Conservation (phyloP, 2,797 vertebrate species). For the Melanotaenia trifasciata region DNA sequence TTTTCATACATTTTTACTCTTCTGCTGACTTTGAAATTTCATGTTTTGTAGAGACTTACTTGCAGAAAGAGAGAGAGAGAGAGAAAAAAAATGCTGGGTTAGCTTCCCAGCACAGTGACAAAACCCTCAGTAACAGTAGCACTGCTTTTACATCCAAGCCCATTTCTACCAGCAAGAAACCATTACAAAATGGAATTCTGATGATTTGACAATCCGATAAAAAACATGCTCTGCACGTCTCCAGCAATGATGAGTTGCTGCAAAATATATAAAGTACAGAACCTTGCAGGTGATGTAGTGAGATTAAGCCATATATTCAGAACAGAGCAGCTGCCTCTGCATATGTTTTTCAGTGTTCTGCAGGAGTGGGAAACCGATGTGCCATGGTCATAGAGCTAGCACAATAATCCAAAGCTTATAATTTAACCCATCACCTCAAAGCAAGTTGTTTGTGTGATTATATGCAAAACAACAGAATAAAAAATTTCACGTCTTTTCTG, state of each 20-base stretch:
- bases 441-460: slow-evolving; percentile 66
- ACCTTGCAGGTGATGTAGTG: slow-evolving; percentile 33
- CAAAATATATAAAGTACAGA: slow-evolving; percentile 39
- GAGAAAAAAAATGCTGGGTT: slow-evolving; percentile 51
- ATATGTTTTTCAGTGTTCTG: slow-evolving; percentile 59
- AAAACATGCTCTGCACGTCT: slow-evolving; percentile 23
- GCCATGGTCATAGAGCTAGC: slow-evolving; percentile 35
- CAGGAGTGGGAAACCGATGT: slow-evolving; percentile 44
- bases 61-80: slow-evolving; percentile 3
- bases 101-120: slow-evolving; percentile 52
- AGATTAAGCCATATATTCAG: slow-evolving; percentile 45
- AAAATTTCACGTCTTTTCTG: slow-evolving; percentile 37
- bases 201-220: slow-evolving; percentile 60
- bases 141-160: slow-evolving; percentile 34
- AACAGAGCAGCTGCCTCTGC: slow-evolving; percentile 57
- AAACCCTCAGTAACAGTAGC: slow-evolving; percentile 38
- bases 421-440: slow-evolving; percentile 40
- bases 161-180: slow-evolving; percentile 39
- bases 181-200: slow-evolving; percentile 54
- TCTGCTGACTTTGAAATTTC: slow-evolving; percentile 62
- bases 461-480: slow-evolving; percentile 58
- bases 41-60: slow-evolving; percentile 23
- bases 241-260: slow-evolving; percentile 30
- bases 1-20: slow-evolving; percentile 36
- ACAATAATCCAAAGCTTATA: slow-evolving; percentile 43